These are phyloP conservation scores for Drosophila lacicola DNA, from an alignment of 2,888 invertebrate genomes.

Conservation along the genomic window DNA sequence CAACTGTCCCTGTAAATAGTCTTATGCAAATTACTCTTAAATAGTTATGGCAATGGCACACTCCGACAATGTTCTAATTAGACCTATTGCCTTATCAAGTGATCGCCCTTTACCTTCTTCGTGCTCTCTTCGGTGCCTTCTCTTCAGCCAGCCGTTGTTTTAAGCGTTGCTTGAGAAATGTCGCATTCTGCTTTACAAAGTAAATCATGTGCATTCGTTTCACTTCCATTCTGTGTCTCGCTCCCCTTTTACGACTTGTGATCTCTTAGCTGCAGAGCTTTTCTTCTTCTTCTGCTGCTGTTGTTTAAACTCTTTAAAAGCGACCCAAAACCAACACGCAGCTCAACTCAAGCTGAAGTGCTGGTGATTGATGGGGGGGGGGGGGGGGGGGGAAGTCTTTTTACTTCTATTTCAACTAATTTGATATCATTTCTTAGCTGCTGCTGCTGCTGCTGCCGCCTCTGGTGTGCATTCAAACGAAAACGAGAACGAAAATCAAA, in stretches of 20 bases:
- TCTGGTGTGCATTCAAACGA: conserved; percentile 78
- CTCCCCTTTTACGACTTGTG: conserved; percentile 19
- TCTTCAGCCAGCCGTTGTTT: neutral
- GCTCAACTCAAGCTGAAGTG: conserved; percentile 15
- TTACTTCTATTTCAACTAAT: conserved; percentile 75
- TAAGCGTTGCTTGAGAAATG: neutral
- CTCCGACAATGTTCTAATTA: too few relatives aligned
- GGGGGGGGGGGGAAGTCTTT: conserved; percentile 15
- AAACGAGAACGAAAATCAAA: conserved; percentile 83
- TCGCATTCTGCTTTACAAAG: neutral
- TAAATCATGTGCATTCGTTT: conserved; percentile 3
- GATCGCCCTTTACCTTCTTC: neutral
- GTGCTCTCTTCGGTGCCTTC: neutral
- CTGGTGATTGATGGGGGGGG: neutral
- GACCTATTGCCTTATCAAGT: too few relatives aligned
- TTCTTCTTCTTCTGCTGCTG: neutral
- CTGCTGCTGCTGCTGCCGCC: conserved; percentile 19
- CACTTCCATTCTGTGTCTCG: conserved; percentile 15
- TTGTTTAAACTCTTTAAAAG: conserved; percentile 21
- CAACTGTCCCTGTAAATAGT: too few relatives aligned
- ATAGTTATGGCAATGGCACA: too few relatives aligned
- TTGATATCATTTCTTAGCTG: conserved; percentile 68
- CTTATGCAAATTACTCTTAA: too few relatives aligned
- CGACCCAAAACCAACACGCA: conserved; percentile 5
- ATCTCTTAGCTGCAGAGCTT: conserved; percentile 23